These are phyloP conservation scores for Actinostola sp. DNA, from an alignment of 92 coral and sea anemone species.

Conservation along the genomic window DNA sequence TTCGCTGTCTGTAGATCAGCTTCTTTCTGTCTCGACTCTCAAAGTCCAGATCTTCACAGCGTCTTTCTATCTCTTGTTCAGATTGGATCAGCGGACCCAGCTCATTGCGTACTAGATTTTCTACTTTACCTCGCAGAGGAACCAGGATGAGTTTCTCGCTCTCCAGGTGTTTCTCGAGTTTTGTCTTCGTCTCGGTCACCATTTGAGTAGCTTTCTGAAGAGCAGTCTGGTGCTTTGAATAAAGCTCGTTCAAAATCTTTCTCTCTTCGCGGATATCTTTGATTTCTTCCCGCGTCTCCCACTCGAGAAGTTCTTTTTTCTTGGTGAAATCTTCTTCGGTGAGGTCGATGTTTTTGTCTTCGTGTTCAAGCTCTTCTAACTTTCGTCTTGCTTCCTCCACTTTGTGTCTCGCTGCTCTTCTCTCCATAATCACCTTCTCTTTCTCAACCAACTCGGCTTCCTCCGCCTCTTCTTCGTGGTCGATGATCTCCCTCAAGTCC, in stretches of 20 bases:
- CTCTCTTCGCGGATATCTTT: constrained; percentile 96
- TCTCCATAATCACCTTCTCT: constrained; percentile 95
- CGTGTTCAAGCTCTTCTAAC: constrained; percentile 89
- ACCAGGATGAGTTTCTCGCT: constrained; percentile 79
- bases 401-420: constrained; percentile 94
- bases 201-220: constrained; percentile 91
- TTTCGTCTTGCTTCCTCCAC: constrained; percentile 93
- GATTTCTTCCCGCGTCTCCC: constrained; percentile 92
- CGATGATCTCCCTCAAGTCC: constrained; percentile 89
- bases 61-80: constrained; percentile 90
- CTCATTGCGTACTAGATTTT: constrained; percentile 89
- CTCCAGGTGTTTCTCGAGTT: constrained; percentile 92
- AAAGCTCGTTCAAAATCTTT: constrained; percentile 80
- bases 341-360: constrained; percentile 80
- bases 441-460: constrained; percentile 93
- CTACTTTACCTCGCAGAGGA: constrained; percentile 87
- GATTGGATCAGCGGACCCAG: constrained; percentile 92
- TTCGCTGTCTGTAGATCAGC: constrained; percentile 87
- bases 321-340: constrained; percentile 93
- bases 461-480: constrained; percentile 91
- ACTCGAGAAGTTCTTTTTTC: constrained; percentile 92
- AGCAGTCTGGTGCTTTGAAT: constrained; percentile 89
- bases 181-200: constrained; percentile 97
- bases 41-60: constrained; percentile 93
- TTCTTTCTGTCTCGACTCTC: constrained; percentile 97